Conservation (phyloP, 2,113 vertebrate species). For the Cyanistes caeruleus region DNA sequence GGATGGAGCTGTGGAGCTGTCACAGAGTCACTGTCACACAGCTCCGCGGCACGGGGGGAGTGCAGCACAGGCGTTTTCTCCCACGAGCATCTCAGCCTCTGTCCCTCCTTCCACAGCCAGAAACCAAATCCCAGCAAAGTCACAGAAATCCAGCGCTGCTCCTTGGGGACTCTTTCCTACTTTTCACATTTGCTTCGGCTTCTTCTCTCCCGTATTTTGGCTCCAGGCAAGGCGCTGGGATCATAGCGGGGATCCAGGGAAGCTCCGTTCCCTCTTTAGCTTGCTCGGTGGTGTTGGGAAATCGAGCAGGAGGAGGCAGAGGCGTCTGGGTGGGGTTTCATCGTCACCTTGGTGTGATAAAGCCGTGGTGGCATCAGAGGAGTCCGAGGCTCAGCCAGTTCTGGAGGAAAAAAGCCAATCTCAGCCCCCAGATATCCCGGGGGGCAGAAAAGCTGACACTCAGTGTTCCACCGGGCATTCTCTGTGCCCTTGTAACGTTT, state of each 20-base stretch:
- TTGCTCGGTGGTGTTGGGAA: background rate
- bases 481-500: background rate
- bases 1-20: background rate
- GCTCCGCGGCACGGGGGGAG: too few species aligned
- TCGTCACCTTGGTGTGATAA: background rate
- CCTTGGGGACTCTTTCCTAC: background rate
- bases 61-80: background rate
- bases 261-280: background rate
- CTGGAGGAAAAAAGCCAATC: background rate
- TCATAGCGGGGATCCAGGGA: background rate
- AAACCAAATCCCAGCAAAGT: background rate
- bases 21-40: background rate
- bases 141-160: background rate
- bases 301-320: background rate
- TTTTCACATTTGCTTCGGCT: background rate
- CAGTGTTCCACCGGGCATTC: background rate
- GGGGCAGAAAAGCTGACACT: background rate
- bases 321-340: background rate
- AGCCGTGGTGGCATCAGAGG: background rate
- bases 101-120: background rate
- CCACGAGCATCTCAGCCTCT: fast-evolving
- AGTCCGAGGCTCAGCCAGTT: background rate
- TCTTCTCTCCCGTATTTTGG: background rate
- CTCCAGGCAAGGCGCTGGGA: background rate
- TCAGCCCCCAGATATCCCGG: background rate